These are phyloP conservation scores for Thunnus thynnus DNA, from an alignment of 2,113 vertebrate species.

Conservation along the genomic window DNA sequence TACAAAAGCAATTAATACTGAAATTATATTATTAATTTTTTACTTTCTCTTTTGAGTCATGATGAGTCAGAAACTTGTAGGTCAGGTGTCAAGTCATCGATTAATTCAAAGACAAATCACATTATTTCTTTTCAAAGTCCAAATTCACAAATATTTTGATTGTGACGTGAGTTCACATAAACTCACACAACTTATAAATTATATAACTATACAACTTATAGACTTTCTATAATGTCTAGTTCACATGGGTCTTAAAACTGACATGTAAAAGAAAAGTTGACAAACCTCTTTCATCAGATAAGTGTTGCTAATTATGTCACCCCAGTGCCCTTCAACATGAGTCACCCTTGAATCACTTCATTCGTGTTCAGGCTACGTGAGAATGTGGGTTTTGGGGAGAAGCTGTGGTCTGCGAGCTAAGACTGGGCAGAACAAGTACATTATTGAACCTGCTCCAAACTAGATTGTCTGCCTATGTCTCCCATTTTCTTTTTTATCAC, in stretches of 20 bases:
- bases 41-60: too few relatives aligned
- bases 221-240: not conserved
- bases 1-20: too few relatives aligned
- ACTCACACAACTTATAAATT: not conserved
- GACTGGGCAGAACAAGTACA: constrained; percentile 6
- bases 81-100: too few relatives aligned
- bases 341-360: constrained; percentile 24
- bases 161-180: not conserved
- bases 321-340: not conserved
- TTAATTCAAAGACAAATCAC: too few relatives aligned
- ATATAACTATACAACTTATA: too few relatives aligned
- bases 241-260: not conserved
- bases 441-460: constrained; percentile 39
- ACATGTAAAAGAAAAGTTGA: not conserved
- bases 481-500: constrained; percentile 2
- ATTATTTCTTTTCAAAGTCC: not conserved
- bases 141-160: not conserved
- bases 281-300: constrained; percentile 10
- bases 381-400: constrained; percentile 7
- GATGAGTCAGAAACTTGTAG: too few relatives aligned
- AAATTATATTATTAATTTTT: too few relatives aligned
- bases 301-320: constrained; percentile 8
- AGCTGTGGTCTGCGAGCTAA: constrained; percentile 11
- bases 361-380: constrained; percentile 3
- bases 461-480: constrained; percentile 26